Percentiles rank a stretch among this genome's conserved stretches.
Evolutionary conservation across 2,113 vertebrate genomes (phyloP).

Genomic region (Nannobrachium achirus): DNA sequence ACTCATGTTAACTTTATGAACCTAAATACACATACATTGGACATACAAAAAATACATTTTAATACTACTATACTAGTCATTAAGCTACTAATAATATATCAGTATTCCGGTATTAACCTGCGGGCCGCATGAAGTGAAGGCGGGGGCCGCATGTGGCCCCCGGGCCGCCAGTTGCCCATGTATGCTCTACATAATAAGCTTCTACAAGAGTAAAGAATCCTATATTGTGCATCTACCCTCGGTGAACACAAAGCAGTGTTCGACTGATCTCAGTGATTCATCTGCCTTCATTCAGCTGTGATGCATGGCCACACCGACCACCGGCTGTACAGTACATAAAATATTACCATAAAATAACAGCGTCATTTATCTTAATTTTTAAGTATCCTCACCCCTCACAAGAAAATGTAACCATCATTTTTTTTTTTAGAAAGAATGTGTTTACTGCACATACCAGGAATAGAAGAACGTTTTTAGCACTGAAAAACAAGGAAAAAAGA

Average conservation of each 20-base stretch:
- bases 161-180: too few species aligned
- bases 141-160: too few species aligned
- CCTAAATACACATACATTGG: too few species aligned
- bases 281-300: background rate
- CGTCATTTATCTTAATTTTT: background rate
- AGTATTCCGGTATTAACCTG: too few species aligned
- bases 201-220: background rate
- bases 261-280: background rate
- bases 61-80: too few species aligned
- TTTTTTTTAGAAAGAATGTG: constrained; percentile 17
- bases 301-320: too few species aligned
- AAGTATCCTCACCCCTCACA: background rate
- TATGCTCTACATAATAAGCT: too few species aligned
- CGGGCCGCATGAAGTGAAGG: too few species aligned
- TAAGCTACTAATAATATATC: too few species aligned
- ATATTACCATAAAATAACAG: background rate
- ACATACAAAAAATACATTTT: too few species aligned
- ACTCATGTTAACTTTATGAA: too few species aligned
- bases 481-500: background rate
- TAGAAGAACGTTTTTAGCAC: background rate
- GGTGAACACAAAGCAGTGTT: background rate
- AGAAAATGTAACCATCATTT: constrained; percentile 12
- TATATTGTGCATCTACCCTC: background rate
- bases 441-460: constrained; percentile 6
- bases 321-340: too few species aligned